Evolutionary conservation across 92 coral and sea anemone genomes (phyloP).

Genomic region (Parazoanthus darwini): DNA sequence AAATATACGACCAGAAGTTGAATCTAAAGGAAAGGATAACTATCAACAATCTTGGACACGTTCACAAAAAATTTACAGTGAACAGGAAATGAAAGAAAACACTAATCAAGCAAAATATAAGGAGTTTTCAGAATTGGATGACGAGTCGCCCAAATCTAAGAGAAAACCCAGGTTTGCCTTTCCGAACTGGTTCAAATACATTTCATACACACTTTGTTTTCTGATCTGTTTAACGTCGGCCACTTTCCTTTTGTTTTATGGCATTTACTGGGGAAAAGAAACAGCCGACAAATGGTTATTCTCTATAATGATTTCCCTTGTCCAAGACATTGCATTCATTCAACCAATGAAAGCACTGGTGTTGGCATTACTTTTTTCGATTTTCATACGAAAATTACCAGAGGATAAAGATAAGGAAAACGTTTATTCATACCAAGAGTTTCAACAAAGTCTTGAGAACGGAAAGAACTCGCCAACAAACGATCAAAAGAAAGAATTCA

Average conservation of each 20-base stretch:
- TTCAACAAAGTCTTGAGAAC: background rate
- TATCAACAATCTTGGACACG: background rate
- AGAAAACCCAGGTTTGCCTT: slow-evolving; percentile 2
- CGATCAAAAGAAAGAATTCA: background rate
- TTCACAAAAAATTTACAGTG: too few relatives aligned
- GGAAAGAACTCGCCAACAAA: background rate
- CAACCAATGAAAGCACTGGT: slow-evolving; percentile 66
- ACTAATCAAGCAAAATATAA: background rate
- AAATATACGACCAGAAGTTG: background rate
- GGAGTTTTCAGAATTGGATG: background rate
- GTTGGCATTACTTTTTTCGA: slow-evolving; percentile 51
- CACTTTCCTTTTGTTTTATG: slow-evolving; percentile 69
- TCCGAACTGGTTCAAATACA: slow-evolving; percentile 69
- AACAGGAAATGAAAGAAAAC: background rate
- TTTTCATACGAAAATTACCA: slow-evolving; percentile 49
- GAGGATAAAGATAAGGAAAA: slow-evolving; percentile 3
- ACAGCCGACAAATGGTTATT: slow-evolving; percentile 67
- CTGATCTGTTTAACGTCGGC: slow-evolving; percentile 51
- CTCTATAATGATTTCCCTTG: slow-evolving; percentile 68
- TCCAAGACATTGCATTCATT: slow-evolving; percentile 65
- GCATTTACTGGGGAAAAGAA: slow-evolving; percentile 77
- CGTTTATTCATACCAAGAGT: background rate
- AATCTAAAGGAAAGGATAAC: slow-evolving; percentile 8
- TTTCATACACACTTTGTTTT: slow-evolving; percentile 61
- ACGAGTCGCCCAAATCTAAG: background rate